These are phyloP conservation scores for Drosophila kuntzei DNA, from an alignment of 2,888 invertebrate species.

Conservation along the genomic window DNA sequence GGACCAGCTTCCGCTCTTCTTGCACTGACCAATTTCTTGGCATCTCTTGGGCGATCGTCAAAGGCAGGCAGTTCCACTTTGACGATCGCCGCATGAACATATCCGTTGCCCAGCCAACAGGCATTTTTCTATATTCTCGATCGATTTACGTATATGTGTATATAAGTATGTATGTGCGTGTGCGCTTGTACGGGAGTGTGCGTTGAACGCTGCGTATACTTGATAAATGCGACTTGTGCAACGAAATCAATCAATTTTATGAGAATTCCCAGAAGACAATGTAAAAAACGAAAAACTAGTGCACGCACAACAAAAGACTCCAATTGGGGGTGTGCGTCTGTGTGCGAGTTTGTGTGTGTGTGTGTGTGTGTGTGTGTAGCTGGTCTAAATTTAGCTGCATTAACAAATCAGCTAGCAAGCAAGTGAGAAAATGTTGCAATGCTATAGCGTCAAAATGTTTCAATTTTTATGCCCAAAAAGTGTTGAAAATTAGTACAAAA, in stretches of 20 bases:
- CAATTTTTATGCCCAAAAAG: slow-evolving; percentile 62
- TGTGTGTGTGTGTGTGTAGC: slow-evolving; percentile 28
- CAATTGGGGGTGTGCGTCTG: slow-evolving; percentile 2
- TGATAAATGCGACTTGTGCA: slow-evolving; percentile 41
- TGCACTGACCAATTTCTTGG: slow-evolving; percentile 38
- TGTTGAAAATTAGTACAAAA: slow-evolving; percentile 44
- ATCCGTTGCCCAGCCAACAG: slow-evolving; percentile 80
- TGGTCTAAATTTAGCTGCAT: slow-evolving; percentile 70
- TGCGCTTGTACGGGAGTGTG: slow-evolving; percentile 22
- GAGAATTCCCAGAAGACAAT: slow-evolving; percentile 29
- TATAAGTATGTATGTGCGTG: slow-evolving; percentile 27
- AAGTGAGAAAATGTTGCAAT: slow-evolving; percentile 36
- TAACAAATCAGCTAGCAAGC: slow-evolving; percentile 60
- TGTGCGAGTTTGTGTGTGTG: slow-evolving; percentile 2
- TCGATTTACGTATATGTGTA: slow-evolving; percentile 20
- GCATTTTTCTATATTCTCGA: slow-evolving; percentile 33
- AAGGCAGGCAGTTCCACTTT: slow-evolving; percentile 72
- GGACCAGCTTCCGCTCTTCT: slow-evolving; percentile 18
- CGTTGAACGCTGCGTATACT: slow-evolving; percentile 55
- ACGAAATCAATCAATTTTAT: slow-evolving; percentile 66
- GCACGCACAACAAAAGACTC: slow-evolving; percentile 44
- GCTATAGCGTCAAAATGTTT: slow-evolving; percentile 54
- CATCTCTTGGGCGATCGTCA: slow-evolving; percentile 25
- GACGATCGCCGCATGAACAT: slow-evolving; percentile 83
- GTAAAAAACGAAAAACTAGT: slow-evolving; percentile 23